Base-by-base conservation (phyloP, 2,113 vertebrate species). In the Micromys minutus region DNA sequence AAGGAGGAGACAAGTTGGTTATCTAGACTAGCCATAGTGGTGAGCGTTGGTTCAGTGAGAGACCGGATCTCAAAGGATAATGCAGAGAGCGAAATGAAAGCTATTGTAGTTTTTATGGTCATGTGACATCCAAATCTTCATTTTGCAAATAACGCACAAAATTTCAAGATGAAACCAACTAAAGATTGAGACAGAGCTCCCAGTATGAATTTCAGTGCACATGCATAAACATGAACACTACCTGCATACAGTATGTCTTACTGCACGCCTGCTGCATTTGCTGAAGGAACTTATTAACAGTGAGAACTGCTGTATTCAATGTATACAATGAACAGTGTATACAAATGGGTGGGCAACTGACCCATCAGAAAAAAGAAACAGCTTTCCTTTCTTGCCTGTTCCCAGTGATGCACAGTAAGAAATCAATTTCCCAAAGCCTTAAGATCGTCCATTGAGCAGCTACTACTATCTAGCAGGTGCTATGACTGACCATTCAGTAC, bases 101-200 rank as follows among this genome's bases (percentile, higher is more conserved):
- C 31, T 75, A 29, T 24, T 79, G 93, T 57, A 85, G 61, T 65
- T 22, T 59, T 59, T 5, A 6, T 5, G 17, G 7, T 59, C 1
- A 81, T 1, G 16, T 81, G 22, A 94, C 47, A 92, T 31, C 76
- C 34, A 95, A 93, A 21, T 63, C 42, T 83, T 34, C 71, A 24
- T n/a, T 93, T 89, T 79, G 61, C 39, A 95, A 91, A 85, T 21
- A 91, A 76, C 55, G 91, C 9, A 71, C 39, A 1, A 65, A 10
- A 69, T 90, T 79, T 55, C 55, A 77, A 83, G 45, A 65, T 65
- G 21, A 91, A 95, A 94, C 45, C 61, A 72, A 83, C 2, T 39
- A 7, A 88, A 88, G 81, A 59, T 0, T 71, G 59, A 92, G 86
- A 89, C 2, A 15, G 22, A 75, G 81, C 10, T 69, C 55, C 90